A percentile compares a stretch with the other conserved stretches of the same genome.
phyloP scores from a whole-genome alignment of 2,797 vertebrate genomes.

The Gephyroberyx darwinii region DNA sequence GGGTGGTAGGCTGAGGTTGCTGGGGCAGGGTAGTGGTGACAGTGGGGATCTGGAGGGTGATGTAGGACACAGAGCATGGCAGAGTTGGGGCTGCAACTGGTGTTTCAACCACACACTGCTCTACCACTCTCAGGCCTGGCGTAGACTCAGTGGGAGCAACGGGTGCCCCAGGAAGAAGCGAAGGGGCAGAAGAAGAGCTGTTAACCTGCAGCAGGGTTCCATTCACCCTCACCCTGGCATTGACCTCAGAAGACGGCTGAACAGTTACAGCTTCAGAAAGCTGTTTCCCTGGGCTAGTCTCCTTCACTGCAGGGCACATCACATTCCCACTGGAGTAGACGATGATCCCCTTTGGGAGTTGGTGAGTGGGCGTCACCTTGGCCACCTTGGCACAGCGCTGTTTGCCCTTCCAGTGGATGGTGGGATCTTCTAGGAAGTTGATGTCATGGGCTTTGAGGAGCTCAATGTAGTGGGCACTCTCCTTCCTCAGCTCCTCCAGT shows the following conservation, averaged over 20 bases:
- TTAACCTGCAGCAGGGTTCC: conserved; percentile 78
- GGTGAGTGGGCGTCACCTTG: conserved; percentile 90
- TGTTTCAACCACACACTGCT: conserved; percentile 77
- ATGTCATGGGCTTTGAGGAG: conserved; percentile 97
- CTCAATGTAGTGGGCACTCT: conserved; percentile 94
- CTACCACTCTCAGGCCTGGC: conserved; percentile 79
- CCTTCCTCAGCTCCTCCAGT: conserved; percentile 91
- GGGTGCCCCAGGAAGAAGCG: conserved; percentile 81
- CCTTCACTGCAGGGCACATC: conserved; percentile 84
- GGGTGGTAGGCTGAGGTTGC: conserved; percentile 63
- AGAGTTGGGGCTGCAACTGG: conserved; percentile 67
- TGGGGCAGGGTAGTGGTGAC: conserved; percentile 71
- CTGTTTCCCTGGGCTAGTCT: conserved; percentile 84
- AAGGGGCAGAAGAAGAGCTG: conserved; percentile 76
- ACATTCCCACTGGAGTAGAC: conserved; percentile 92
- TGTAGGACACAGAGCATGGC: conserved; percentile 81
- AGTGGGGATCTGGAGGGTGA: conserved; percentile 81
- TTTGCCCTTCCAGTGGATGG: conserved; percentile 97
- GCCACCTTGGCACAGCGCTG: conserved; percentile 90
- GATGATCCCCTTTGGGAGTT: conserved; percentile 92
- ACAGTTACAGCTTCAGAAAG: conserved; percentile 88
- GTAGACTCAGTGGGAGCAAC: conserved; percentile 79
- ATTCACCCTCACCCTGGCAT: conserved; percentile 80
- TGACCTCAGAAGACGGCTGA: conserved; percentile 86
- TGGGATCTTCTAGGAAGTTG: conserved; percentile 94